phyloP scores from a whole-genome alignment of 2,888 invertebrate species.

The Andrena trimmerana region DNA sequence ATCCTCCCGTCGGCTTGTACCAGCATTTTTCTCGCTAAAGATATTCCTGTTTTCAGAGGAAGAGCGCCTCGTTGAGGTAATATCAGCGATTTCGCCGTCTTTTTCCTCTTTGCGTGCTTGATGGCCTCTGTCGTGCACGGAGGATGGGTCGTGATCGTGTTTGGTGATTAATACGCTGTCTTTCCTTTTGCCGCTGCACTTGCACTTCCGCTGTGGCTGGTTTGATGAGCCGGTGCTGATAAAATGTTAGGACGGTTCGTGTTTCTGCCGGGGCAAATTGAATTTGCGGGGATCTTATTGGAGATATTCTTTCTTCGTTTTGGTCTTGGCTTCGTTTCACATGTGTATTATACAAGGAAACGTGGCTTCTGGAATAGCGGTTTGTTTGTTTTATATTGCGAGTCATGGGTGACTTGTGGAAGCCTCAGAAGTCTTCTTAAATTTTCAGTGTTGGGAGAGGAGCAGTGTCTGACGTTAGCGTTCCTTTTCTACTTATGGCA shows the following conservation, averaged over 20 bases:
- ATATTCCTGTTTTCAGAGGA: slow-evolving; percentile 47
- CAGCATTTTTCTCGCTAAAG: slow-evolving; percentile 42
- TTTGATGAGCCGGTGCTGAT: background rate
- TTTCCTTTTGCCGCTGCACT: slow-evolving; percentile 23
- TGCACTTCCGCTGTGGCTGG: slow-evolving; percentile 7
- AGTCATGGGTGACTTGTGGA: background rate
- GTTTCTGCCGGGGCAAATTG: background rate
- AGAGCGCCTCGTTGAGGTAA: slow-evolving; percentile 42
- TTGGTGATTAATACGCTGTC: slow-evolving; percentile 1
- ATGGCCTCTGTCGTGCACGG: slow-evolving; percentile 20
- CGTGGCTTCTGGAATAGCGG: too few relatives aligned
- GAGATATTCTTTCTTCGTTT: too few relatives aligned
- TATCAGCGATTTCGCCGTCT: slow-evolving; percentile 11
- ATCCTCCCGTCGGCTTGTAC: slow-evolving; percentile 11
- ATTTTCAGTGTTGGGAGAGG: background rate
- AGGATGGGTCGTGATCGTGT: slow-evolving; percentile 12
- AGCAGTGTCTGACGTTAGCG: background rate
- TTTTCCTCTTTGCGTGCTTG: slow-evolving; percentile 2
- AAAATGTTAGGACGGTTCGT: slow-evolving; percentile 1
- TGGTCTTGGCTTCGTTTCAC: too few relatives aligned
- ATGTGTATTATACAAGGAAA: too few relatives aligned
- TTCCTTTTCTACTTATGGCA: background rate
- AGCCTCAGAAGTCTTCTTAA: background rate
- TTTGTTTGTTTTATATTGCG: background rate
- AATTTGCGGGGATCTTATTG: background rate